These are phyloP conservation scores for Limnodromus scolopaceus DNA, from an alignment of 2,797 vertebrate genomes.

Conservation along the genomic window DNA sequence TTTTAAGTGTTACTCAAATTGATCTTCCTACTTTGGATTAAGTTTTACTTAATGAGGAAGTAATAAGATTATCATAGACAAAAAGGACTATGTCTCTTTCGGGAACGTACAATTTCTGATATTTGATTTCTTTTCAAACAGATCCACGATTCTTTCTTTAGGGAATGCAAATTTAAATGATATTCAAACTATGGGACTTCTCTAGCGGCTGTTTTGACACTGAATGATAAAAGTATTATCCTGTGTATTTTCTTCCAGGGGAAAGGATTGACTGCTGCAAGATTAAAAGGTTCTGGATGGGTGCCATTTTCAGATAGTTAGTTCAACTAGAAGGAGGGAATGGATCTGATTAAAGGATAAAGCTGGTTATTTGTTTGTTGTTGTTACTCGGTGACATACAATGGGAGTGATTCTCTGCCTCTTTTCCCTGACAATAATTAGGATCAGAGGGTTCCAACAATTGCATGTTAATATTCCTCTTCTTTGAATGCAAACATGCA, in stretches of 20 bases:
- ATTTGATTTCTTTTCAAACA: background rate
- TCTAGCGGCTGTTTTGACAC: slow-evolving; percentile 3
- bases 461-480: background rate
- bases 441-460: background rate
- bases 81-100: background rate
- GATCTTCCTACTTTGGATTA: slow-evolving; percentile 53
- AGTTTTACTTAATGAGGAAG: slow-evolving; percentile 42
- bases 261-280: background rate
- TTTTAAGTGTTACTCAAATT: slow-evolving; percentile 46
- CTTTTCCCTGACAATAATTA: background rate
- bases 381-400: background rate
- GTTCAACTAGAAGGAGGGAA: background rate
- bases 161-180: slow-evolving; percentile 29
- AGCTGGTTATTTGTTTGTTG: slow-evolving; percentile 2
- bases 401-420: background rate
- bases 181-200: background rate
- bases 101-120: background rate
- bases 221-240: background rate
- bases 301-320: slow-evolving; percentile 24
- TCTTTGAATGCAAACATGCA: background rate
- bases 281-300: background rate
- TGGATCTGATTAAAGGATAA: slow-evolving; percentile 36
- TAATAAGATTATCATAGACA: slow-evolving; percentile 33
- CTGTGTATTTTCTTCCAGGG: background rate
- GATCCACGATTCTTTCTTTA: background rate